Base-by-base conservation (phyloP, 1,140 invertebrate species). In the Nylanderia fulva region DNA sequence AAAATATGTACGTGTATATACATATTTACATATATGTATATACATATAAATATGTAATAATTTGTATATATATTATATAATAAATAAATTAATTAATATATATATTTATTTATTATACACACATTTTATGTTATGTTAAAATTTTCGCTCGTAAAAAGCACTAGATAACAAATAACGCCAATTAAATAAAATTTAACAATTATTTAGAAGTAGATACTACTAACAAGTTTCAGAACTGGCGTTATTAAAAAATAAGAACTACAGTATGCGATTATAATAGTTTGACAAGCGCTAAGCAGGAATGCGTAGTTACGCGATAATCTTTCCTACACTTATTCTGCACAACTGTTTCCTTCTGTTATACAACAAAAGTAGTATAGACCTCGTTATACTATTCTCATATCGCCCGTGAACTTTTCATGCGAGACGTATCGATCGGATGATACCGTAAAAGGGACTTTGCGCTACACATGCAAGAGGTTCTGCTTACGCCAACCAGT, bases 401-500 rank as follows among this genome's bases (percentile, higher is more conserved):
- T 56, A 52, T 56, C 85, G 87, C 83, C 83, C 86, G 87, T 88
- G 87, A 88, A 88, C 86, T 88, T 85, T 88, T 85, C 48, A 80
- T 85, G 64, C 56, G 69, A 48, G 48, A 27, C 72, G 29, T 52
- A 88, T 88, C 83, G 87, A 88, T 88, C 75, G 60, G 66, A 63
- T 29, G 42, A 66, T 64, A 76, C 54, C 48, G 27, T 71, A 68
- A 29, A 68, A 84, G 86, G 58, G 75, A 74, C n/a, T 77, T 74
- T n/a, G 15, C 42, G 48, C 29, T 66, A 54, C 58, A 77, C 77
- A 63, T 54, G 69, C 64, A 66, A 66, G 79, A 61, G 24, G 66
- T 13, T 64, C 68, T 85, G 66, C 68, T 71, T 85, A 85, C 66
- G 36, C 68, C 54, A 71, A 83, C 42, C 15, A 64, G 80, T 66